Base-by-base conservation (phyloP, 2,888 invertebrate genomes). In the Physocephala rufipes region DNA sequence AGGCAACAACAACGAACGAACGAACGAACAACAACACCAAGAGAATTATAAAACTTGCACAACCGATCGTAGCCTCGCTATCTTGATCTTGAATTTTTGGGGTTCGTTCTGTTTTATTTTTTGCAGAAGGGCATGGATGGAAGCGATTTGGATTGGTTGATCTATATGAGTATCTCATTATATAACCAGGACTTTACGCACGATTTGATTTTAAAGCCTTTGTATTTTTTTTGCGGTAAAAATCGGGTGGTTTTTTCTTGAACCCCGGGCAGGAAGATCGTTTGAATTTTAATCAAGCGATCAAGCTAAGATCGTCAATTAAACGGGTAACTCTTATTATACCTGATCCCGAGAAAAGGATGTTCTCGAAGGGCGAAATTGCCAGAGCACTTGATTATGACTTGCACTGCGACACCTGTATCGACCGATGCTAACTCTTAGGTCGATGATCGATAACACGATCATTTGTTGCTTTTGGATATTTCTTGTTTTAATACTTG, bases 31-130 rank as follows among this genome's bases (percentile, higher is more conserved):
- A n/a, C 49, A 21, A 62, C 43, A 21, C 26, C 59, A 21, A 43
- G 62, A 4, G 36, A 36, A 36, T 5, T 68, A 45, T 47, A 26
- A 61, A 49, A 19, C 43, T 19, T 49, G 58, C 49, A 81, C 75
- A 78, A 28, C 28, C 16, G 77, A 78, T 74, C 76, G 59, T 75
- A 74, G 74, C 73, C n/a, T n/a, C n/a, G n/a, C n/a, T n/a, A n/a
- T n/a, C n/a, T n/a, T 53, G 68, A 68, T 77, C 70, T 76, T 59
- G 78, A 63, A 72, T 58, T 72, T 73, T 73, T 76, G 71, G 73
- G 69, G 73, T 76, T 62, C 67, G 75, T 58, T 24, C 72, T 76
- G 78, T 79, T 80, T 77, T 80, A 76, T 76, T 79, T 74, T 79
- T 76, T 75, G 68, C 78, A 76, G 75, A 78, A 77, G 76, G 36